phyloP scores from a whole-genome alignment of 2,797 vertebrate species.

The Hybognathus amarus region DNA sequence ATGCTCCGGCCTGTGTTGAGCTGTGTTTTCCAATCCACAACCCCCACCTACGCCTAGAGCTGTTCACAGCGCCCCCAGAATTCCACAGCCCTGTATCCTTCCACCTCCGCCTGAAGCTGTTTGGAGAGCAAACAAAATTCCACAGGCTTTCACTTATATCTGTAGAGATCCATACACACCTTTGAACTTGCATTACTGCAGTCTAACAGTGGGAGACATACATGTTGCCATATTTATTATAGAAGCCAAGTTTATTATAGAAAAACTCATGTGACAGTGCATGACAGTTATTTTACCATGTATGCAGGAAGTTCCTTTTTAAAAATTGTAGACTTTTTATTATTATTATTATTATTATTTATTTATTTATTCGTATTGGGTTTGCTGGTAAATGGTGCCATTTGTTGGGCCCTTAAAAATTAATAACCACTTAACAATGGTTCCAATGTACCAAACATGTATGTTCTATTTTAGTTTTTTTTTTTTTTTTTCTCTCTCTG shows the following conservation, averaged over 20 bases:
- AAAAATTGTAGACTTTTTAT: neutral
- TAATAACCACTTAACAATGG: neutral
- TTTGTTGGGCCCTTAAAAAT: neutral
- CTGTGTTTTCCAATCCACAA: constrained; percentile 11
- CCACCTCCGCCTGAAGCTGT: constrained; percentile 14
- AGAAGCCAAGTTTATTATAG: neutral
- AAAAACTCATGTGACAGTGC: neutral
- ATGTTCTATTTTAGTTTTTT: neutral
- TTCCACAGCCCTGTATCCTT: constrained; percentile 11
- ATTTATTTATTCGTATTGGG: neutral
- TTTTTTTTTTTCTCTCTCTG: neutral
- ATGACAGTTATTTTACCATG: neutral
- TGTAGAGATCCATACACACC: neutral
- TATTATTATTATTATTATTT: too few relatives aligned
- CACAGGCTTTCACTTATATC: constrained; percentile 2
- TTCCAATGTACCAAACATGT: neutral
- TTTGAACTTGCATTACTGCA: neutral
- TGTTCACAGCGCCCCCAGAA: constrained; percentile 21
- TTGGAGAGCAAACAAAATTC: constrained; percentile 6
- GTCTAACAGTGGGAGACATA: neutral
- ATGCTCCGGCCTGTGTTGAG: constrained; percentile 30
- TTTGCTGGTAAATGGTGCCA: neutral
- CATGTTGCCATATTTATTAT: neutral
- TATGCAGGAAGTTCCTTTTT: neutral
- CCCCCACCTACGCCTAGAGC: constrained; percentile 25